Base-by-base conservation (phyloP, 1,140 invertebrate genomes). In the Brachionus koreanus region DNA sequence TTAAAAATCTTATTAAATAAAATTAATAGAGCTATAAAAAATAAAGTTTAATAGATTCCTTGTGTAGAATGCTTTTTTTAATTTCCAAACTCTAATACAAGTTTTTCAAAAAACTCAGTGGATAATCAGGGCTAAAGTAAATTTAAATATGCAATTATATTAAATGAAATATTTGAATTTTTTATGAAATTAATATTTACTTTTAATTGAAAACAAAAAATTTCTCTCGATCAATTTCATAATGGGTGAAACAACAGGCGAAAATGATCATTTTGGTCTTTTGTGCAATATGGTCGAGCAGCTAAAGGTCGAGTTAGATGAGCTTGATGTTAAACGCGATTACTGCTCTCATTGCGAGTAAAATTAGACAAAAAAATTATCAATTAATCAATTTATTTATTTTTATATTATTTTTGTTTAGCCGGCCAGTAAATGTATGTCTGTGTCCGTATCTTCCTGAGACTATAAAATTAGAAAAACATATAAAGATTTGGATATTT, bases 371-470 rank as follows among this genome's bases (percentile, higher is more conserved):
- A 49, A 19, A 46, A 42, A 42, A 7, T 19, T 42, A n/a, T 23
- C 9, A 72, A 67, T 37, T 33, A 39, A 39, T 43, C 29, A 29
- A 29, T 3, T 29, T 29, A 29, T 42, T 43, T 23, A 5, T 83
- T 69, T 83, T 89, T 90, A 83, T 85, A 19, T 43, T 23, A 5
- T 83, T 69, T 83, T 89, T 90, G 83, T 85, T 16, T 16, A 96
- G 95, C 72, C 91, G 95, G 84, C 95, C 95, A 10, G 85, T 88
- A n/a, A 91, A 90, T 52, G 95, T 96, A 37, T 97, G 95, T 86
- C 96, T 94, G 93, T 97, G 95, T 88, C 90, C 91, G 29, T 93
- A 91, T 57, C 87, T 96, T 81, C 94, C 94, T 12, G 87, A 89
- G 72, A 91, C 90, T 85, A 61, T 79, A 1, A 43, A 61, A 29